Conservation (phyloP, 2,797 vertebrate species). For the Peromyscus nudipes region DNA sequence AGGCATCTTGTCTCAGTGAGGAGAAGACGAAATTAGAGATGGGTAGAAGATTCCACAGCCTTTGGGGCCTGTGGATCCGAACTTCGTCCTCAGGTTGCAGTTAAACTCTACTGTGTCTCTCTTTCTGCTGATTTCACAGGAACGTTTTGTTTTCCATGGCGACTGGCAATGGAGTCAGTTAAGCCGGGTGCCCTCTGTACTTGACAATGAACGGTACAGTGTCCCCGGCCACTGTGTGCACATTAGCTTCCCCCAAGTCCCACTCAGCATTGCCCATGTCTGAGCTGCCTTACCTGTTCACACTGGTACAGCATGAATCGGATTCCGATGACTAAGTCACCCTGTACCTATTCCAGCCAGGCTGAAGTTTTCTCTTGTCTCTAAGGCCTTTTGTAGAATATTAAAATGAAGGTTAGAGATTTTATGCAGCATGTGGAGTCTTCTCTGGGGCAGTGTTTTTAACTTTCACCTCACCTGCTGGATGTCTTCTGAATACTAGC, state of each 20-base stretch:
- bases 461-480: not conserved
- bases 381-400: not conserved
- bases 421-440: not conserved
- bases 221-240: not conserved
- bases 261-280: too few species aligned
- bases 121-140: not conserved
- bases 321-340: not conserved
- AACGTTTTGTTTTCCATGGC: not conserved
- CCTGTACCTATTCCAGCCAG: not conserved
- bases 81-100: not conserved
- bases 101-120: not conserved
- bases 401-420: not conserved
- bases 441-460: not conserved
- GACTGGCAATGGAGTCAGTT: not conserved
- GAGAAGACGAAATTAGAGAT: too few species aligned
- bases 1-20: not conserved
- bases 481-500: constrained; percentile 75
- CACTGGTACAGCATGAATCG: not conserved
- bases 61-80: not conserved
- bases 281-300: not conserved
- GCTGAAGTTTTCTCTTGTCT: not conserved
- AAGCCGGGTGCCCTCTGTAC: not conserved
- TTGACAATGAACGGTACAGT: not conserved
- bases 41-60: not conserved
- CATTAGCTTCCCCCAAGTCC: not conserved